Evolutionary conservation across 2,888 invertebrate genomes (phyloP).

Genomic region (Tetramorium bicarinatum): DNA sequence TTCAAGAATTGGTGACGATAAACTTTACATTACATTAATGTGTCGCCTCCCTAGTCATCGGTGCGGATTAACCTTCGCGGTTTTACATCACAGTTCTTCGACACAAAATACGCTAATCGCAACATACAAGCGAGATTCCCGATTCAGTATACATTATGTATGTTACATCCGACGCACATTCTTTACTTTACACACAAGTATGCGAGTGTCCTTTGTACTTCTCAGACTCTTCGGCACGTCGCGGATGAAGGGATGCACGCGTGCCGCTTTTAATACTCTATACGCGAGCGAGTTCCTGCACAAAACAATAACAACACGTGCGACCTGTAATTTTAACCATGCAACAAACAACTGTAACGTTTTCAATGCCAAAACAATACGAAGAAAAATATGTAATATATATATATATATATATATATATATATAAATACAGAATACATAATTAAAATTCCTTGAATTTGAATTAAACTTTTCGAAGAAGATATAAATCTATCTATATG

Average conservation of each 20-base stretch:
- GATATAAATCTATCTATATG: background rate
- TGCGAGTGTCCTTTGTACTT: slow-evolving; percentile 70
- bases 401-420: too few species aligned
- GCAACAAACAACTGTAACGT: background rate
- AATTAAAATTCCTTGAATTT: background rate
- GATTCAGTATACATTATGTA: slow-evolving; percentile 67
- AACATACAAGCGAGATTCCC: slow-evolving; percentile 49
- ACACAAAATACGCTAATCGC: slow-evolving; percentile 47
- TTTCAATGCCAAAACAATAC: background rate
- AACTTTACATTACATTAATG: slow-evolving; percentile 44
- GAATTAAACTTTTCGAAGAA: background rate
- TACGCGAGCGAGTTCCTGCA: background rate
- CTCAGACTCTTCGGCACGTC: slow-evolving; percentile 57
- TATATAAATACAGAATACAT: background rate
- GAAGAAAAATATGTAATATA: background rate
- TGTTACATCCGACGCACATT: slow-evolving; percentile 63
- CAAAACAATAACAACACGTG: background rate
- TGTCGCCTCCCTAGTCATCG: slow-evolving; percentile 13
- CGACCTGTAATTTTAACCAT: background rate
- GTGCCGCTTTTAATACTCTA: background rate
- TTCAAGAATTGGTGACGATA: slow-evolving; percentile 37
- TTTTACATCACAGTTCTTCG: slow-evolving; percentile 52
- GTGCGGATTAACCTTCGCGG: slow-evolving; percentile 38
- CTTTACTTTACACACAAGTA: slow-evolving; percentile 69
- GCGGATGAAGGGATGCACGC: slow-evolving; percentile 26